These are phyloP conservation scores for Dicaeum eximium DNA, from an alignment of 2,113 vertebrate species.

Conservation along the genomic window DNA sequence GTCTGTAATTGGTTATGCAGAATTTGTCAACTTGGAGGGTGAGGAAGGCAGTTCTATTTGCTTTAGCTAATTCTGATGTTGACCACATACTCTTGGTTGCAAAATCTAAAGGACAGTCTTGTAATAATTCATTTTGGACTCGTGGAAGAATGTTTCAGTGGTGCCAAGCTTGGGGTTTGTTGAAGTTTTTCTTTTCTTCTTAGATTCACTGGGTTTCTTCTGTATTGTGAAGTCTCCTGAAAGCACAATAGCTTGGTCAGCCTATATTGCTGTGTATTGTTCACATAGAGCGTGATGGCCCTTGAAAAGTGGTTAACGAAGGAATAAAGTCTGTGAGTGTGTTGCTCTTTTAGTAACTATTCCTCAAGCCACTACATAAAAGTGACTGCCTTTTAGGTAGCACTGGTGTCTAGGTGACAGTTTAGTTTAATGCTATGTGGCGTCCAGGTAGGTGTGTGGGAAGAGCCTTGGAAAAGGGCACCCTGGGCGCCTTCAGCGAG, in stretches of 20 bases:
- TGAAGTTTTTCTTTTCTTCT: not conserved
- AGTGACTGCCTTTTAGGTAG: not conserved
- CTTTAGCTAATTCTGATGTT: not conserved
- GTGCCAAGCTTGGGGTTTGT: not conserved
- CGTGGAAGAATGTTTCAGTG: not conserved
- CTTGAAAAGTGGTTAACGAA: not conserved
- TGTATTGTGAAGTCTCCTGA: not conserved
- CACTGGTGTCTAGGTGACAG: not conserved
- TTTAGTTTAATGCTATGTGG: not conserved
- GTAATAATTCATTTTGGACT: conserved; percentile 7
- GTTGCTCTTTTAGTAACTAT: not conserved
- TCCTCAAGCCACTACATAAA: not conserved
- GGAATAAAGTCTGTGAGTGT: not conserved
- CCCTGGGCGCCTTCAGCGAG: not conserved
- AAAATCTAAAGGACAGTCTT: conserved; percentile 31
- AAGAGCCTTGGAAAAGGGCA: not conserved
- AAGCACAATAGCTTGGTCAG: not conserved
- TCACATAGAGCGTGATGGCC: accelerated
- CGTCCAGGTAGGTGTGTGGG: not conserved
- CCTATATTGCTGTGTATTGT: not conserved
- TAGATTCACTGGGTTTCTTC: not conserved
- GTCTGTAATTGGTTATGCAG: not conserved
- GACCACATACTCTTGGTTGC: not conserved
- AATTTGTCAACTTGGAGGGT: not conserved
- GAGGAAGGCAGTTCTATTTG: not conserved